A percentile compares a stretch with the other conserved stretches of the same genome.
Conservation (phyloP, 2,888 invertebrate genomes). For the Bibio marci region DNA sequence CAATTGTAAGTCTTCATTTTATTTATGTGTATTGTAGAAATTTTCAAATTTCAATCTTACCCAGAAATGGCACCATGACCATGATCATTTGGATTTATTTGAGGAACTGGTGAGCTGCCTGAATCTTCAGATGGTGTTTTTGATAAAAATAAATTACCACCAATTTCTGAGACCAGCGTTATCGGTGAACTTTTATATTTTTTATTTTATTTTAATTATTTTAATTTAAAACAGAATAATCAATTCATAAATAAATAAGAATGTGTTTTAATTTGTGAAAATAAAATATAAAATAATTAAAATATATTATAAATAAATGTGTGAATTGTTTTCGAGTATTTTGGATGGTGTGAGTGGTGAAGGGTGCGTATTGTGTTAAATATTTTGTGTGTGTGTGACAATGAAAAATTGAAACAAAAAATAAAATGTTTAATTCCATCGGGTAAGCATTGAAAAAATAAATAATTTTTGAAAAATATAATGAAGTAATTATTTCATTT, state of each 20-base stretch:
- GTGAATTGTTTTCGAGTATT: too few relatives aligned
- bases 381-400: too few relatives aligned
- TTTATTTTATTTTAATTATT: conserved; percentile 5
- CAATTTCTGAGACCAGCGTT: conserved; percentile 87
- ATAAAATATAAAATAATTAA: too few relatives aligned
- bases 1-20: too few relatives aligned
- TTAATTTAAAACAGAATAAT: background rate
- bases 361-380: too few relatives aligned
- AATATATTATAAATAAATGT: too few relatives aligned
- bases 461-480: background rate
- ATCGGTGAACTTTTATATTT: conserved; percentile 59
- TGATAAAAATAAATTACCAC: conserved; percentile 82
- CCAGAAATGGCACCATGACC: conserved; percentile 29
- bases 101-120: conserved; percentile 47
- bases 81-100: conserved; percentile 40
- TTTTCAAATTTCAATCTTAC: too few relatives aligned
- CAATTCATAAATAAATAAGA: too few relatives aligned
- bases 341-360: too few relatives aligned
- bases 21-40: too few relatives aligned
- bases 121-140: conserved; percentile 84
- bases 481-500: background rate
- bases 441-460: background rate
- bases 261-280: background rate
- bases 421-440: too few relatives aligned
- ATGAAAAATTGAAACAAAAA: too few relatives aligned